phyloP scores from a whole-genome alignment of 1,140 invertebrate genomes.

The Hypothenemus hampei region DNA sequence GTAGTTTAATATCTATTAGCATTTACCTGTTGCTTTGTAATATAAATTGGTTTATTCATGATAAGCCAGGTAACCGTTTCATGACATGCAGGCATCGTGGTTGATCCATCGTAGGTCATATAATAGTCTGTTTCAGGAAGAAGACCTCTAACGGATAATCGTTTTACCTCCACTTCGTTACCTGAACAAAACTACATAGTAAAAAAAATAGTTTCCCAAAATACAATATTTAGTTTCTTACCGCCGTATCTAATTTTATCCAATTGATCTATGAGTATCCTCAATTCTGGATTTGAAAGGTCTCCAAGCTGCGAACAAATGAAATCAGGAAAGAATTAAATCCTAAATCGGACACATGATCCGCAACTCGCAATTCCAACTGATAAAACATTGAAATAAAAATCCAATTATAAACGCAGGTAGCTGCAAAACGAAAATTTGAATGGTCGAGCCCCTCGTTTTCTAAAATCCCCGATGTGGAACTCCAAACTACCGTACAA shows the following conservation, averaged over 20 bases:
- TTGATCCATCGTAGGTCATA: slow-evolving; percentile 96
- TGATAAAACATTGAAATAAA: no score
- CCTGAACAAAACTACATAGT: slow-evolving; percentile 49
- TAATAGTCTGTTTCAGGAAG: slow-evolving; percentile 90
- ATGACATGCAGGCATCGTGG: slow-evolving; percentile 89
- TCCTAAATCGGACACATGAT: no score
- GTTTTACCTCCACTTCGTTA: slow-evolving; percentile 73
- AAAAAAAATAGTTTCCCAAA: background rate
- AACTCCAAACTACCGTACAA: slow-evolving; percentile 19
- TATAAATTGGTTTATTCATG: slow-evolving; percentile 94
- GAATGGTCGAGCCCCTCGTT: no score
- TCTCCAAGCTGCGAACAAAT: slow-evolving; percentile 66
- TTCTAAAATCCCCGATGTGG: slow-evolving; percentile 4
- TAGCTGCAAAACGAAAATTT: no score
- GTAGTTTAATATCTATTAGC: no score
- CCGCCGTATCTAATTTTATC: slow-evolving; percentile 83
- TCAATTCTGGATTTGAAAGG: slow-evolving; percentile 77
- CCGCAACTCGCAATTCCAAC: no score
- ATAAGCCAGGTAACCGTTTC: slow-evolving; percentile 95
- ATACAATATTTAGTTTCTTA: slow-evolving; percentile 45
- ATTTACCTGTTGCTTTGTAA: slow-evolving; percentile 85
- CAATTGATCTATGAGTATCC: slow-evolving; percentile 81
- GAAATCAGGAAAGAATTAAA: no score
- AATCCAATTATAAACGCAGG: no score
- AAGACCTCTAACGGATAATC: slow-evolving; percentile 76